Base-by-base conservation (phyloP, 2,797 vertebrate species). In the Tarsius wallacei region DNA sequence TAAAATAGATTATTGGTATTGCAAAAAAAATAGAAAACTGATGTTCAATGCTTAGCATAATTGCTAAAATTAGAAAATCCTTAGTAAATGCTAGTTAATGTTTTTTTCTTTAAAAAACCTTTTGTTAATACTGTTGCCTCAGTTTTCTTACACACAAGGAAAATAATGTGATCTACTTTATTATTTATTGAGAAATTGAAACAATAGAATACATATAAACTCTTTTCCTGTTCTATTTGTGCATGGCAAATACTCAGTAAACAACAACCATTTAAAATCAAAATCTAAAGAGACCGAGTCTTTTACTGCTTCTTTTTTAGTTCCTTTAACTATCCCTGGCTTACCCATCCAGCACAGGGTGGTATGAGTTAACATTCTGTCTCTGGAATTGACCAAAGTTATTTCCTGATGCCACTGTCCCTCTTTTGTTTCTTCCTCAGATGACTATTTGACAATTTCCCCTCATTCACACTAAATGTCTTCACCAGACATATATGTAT, bases 361-460 rank as follows among this genome's bases (percentile, higher is more conserved):
- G 7, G 14, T 0, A 5, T 5, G 12, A 13, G 5, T 73, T 49
- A 74, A 42, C 16, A 42, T 36, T 61, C 47, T 42, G 42, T 42
- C 42, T 42, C 42, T 61, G 36, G 57, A 26, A 31, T 84, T 59
- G 42, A 7, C 49, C 26, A 51, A 49, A 77, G 3, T 28, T 16
- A 82, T 7, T 0, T 1, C 7, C 53, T 22, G 11, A 19, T 76
- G 22, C 17, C 24, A 16, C 0, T 22, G 15, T 17, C 10, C 11
- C 5, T 19, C 2, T 53, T 7, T 2, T 26, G 0, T 64, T 77
- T 73, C 19, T 11, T 24, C 28, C 13, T 47, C 36, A n/a, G 17
- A 2, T 22, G 24, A 11, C 22, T 22, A 70, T 89, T 85, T 71
- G 5, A 78, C 16, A 87, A 15, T 1, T 61, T 82, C 7, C 21